Percentiles rank a stretch among this genome's conserved stretches.
These are phyloP conservation scores for Chymomyza amoena DNA, from an alignment of 2,888 invertebrate genomes.

Conservation along the genomic window DNA sequence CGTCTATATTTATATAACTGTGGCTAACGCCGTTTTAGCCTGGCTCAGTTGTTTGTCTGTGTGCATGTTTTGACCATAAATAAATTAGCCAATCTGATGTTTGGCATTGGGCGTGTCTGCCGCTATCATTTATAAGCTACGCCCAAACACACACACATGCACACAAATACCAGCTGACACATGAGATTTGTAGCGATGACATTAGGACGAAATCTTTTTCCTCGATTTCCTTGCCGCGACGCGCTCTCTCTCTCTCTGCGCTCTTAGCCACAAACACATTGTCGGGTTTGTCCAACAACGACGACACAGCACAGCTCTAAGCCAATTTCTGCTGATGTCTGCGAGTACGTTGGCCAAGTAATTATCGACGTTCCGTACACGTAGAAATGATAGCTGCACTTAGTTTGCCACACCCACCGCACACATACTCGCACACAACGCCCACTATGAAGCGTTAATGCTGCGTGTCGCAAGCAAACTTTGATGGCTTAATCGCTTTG, in stretches of 20 bases:
- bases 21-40: not conserved
- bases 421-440: slow-evolving; percentile 9
- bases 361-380: slow-evolving; percentile 56
- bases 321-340: slow-evolving; percentile 69
- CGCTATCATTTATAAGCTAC: slow-evolving; percentile 54
- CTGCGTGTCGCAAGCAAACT: slow-evolving; percentile 68
- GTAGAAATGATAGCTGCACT: slow-evolving; percentile 38
- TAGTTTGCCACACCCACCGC: slow-evolving; percentile 10
- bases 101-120: slow-evolving; percentile 53
- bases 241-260: slow-evolving; percentile 1
- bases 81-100: slow-evolving; percentile 63
- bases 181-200: slow-evolving; percentile 61
- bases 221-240: slow-evolving; percentile 3
- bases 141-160: not conserved
- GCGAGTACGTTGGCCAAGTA: slow-evolving; percentile 61
- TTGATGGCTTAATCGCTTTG: slow-evolving; percentile 70
- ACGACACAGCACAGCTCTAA: slow-evolving; percentile 9
- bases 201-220: slow-evolving; percentile 54
- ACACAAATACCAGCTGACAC: slow-evolving; percentile 45
- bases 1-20: slow-evolving; percentile 1
- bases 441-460: slow-evolving; percentile 56
- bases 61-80: slow-evolving; percentile 50
- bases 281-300: slow-evolving; percentile 22
- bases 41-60: not conserved
- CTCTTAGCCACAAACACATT: not conserved